These are phyloP conservation scores for Morelia viridis DNA, from an alignment of 2,797 vertebrate genomes.

Conservation along the genomic window DNA sequence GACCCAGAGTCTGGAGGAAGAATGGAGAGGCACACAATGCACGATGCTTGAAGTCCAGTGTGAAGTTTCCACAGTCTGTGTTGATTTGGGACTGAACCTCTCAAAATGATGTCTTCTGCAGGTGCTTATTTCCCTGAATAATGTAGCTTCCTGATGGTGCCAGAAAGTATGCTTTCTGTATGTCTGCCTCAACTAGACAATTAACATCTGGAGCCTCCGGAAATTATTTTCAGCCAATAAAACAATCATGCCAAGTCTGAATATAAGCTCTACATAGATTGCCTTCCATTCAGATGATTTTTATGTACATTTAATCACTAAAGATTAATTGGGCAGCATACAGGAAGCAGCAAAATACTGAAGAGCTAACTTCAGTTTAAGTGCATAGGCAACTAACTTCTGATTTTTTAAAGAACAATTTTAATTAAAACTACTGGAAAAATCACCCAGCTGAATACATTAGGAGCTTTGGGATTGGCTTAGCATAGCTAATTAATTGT, in stretches of 20 bases:
- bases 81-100: not conserved
- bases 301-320: slow-evolving; percentile 77
- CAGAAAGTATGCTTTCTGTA: slow-evolving; percentile 40
- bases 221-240: slow-evolving; percentile 71
- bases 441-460: slow-evolving; percentile 77
- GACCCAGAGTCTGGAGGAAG: too few relatives aligned
- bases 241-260: slow-evolving; percentile 60
- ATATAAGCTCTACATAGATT: slow-evolving; percentile 73
- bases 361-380: slow-evolving; percentile 76
- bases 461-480: slow-evolving; percentile 74
- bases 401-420: slow-evolving; percentile 73
- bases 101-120: not conserved
- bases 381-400: slow-evolving; percentile 72
- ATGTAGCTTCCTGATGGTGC: not conserved
- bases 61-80: too few relatives aligned
- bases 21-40: too few relatives aligned
- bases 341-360: slow-evolving; percentile 70
- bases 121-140: not conserved
- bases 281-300: slow-evolving; percentile 69
- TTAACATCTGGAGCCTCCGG: slow-evolving; percentile 64
- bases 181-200: slow-evolving; percentile 67
- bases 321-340: slow-evolving; percentile 78
- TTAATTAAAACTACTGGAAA: slow-evolving; percentile 82
- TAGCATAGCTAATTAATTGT: slow-evolving; percentile 81
- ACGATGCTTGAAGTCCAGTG: too few relatives aligned